Base-by-base conservation (phyloP, 1,140 invertebrate genomes). In the Lordiphosa mommai region DNA sequence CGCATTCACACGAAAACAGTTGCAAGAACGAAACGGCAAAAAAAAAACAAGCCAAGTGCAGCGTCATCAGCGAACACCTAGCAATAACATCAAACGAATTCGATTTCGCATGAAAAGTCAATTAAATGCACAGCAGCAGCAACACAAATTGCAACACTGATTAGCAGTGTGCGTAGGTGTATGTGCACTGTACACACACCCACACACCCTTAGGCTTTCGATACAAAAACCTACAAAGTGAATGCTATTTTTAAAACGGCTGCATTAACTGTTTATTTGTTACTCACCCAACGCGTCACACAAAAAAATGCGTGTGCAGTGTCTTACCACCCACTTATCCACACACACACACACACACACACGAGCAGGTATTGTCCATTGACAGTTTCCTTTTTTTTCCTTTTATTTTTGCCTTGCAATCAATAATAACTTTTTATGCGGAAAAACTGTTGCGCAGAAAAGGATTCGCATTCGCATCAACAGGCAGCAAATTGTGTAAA, bases 211-310 rank as follows among this genome's bases (percentile, higher is more conserved):
- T 27, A 2, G 23, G 23, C 23, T 7, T 27, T 27, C 6, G 23
- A 1, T 1, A 7, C 5, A 41, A 41, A 43, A 20, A 23, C 12
- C 20, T 13, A 6, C 20, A 29, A 20, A 43, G 27, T 29, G 40
- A 43, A 43, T 5, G 3, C 40, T 13, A 43, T 43, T 43, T 43
- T 43, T 29, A 43, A 43, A 10, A 43, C 5, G 40, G 17, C 20
- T 29, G 40, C 40, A 29, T 47, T 47, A 47, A 32, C 44, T 47
- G 29, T 47, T 47, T 33, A 33, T 33, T 32, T 47, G 44, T 47
- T 43, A 43, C 40, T 27, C 6, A 6, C 10, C 32, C 29, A 47
- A 32, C 29, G 29, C 44, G 27, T 27, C 12, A 13, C 10, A 43
- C 23, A 29, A 43, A 43, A 40, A 40, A 40, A 40, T 20, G 4